These are phyloP conservation scores for Ophraella communa DNA, from an alignment of 2,888 invertebrate genomes.

Conservation along the genomic window DNA sequence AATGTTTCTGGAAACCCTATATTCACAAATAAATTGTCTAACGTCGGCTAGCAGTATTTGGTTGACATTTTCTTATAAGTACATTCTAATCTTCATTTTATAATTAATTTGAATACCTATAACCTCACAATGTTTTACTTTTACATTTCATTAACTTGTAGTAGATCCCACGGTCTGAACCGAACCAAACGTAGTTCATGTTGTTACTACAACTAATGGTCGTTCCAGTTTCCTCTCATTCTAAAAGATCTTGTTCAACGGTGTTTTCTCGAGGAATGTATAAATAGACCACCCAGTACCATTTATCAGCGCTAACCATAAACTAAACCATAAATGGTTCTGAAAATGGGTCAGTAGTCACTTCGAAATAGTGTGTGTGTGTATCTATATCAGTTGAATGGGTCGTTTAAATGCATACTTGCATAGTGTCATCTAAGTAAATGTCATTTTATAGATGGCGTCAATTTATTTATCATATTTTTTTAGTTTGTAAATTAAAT, in stretches of 20 bases:
- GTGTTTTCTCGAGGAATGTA: constrained; percentile 18
- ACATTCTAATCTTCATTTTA: constrained; percentile 6
- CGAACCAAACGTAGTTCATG: constrained; percentile 19
- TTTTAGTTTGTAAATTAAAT: too few species aligned
- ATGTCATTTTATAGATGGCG: background rate
- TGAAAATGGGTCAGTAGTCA: constrained; percentile 37
- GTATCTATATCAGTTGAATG: constrained; percentile 2
- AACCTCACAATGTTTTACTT: constrained; percentile 15
- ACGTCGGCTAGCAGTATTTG: background rate
- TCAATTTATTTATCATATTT: background rate
- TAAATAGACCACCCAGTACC: constrained; percentile 35
- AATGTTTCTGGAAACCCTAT: background rate
- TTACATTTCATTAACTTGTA: constrained; percentile 15
- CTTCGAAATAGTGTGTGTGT: constrained; percentile 9
- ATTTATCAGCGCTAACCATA: constrained; percentile 25
- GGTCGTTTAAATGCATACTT: background rate
- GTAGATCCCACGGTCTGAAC: constrained; percentile 14
- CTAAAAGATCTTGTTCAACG: constrained; percentile 18
- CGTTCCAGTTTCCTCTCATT: constrained; percentile 19
- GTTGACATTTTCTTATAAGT: background rate
- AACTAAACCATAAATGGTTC: constrained; percentile 32
- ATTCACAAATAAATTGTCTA: background rate
- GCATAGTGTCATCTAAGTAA: background rate
- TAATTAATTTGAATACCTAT: constrained; percentile 17
- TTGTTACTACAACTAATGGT: constrained; percentile 17